Conservation (phyloP, 2,113 vertebrate species). For the Eudyptes chrysolophus region DNA sequence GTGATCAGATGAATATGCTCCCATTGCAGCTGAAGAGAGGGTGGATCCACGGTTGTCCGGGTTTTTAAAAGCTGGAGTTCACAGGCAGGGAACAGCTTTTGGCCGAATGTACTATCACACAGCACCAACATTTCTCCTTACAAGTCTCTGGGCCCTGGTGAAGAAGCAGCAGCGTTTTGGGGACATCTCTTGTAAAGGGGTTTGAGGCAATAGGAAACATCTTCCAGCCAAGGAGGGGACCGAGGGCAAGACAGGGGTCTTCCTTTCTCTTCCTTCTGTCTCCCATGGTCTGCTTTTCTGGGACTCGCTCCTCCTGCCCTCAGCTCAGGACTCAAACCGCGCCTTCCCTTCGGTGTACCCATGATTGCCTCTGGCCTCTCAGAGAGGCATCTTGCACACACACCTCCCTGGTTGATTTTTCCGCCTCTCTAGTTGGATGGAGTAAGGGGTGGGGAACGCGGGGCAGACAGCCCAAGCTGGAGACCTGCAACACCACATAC, state of each 20-base stretch:
- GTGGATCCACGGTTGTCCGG: neutral
- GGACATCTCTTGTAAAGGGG: neutral
- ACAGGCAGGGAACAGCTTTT: neutral
- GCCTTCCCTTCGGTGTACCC: neutral
- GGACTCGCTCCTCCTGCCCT: neutral
- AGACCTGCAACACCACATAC: neutral
- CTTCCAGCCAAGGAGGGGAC: neutral
- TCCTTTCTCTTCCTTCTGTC: neutral
- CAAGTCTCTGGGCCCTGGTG: neutral
- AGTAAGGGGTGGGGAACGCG: neutral
- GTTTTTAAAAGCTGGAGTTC: neutral
- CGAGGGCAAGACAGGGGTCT: neutral
- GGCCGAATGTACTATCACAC: rapidly evolving
- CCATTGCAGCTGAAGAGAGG: neutral
- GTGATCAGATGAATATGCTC: neutral
- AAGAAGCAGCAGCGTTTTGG: neutral
- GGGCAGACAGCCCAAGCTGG: neutral
- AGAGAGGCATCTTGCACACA: neutral
- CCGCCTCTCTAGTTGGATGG: neutral
- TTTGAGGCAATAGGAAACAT: neutral
- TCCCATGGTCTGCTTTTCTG: neutral
- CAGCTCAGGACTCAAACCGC: neutral
- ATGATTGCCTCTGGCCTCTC: neutral
- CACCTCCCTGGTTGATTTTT: rapidly evolving
- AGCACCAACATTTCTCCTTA: neutral